Base-by-base conservation (phyloP, 1,140 invertebrate genomes). In the Pinna nobilis region DNA sequence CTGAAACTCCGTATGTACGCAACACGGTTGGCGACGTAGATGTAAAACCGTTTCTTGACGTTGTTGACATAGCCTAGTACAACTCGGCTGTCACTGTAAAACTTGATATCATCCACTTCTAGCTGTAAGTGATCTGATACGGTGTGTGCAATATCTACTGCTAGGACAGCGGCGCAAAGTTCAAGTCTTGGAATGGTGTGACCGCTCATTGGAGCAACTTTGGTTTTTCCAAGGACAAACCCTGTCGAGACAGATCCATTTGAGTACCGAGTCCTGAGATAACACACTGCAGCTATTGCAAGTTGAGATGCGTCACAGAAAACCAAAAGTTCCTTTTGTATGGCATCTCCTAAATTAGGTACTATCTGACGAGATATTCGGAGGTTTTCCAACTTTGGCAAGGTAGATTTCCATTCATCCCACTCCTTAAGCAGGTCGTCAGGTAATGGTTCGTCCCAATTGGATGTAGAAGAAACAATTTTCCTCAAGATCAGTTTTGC, bases 301-400 rank as follows among this genome's bases (percentile, higher is more conserved):
- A 49, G 30, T 50, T 70, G 55, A n/a, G 73, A 78, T 3, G 77
- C 77, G 59, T 81, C 76, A 5, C 32, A 74, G 59, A 78, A 81
- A 7, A 73, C 30, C 37, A 60, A 37, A 72, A 32, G 32, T n/a
- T 3, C 3, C 35, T 32, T 57, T 32, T 57, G 11, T 15, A 33
- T 33, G 35, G 28, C 15, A 28, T 11, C 13, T 32, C 35, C 18
- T n/a, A 57, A 33, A 3, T 57, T 33, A 32, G 53, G 53, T 2
- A 49, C 61, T 20, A 66, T 80, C 50, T 47, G 51, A 70, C 50
- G 41, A n/a, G 65, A 51, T 32, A 74, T 57, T 5, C 65, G 23
- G 4, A 78, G 25, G 18, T 65, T 30, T 13, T 57, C 49, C 2
- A 70, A 33, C 47, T 68, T 25, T 13, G 25, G 13, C 53, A 78